These are phyloP conservation scores for Rhagium mordax DNA, from an alignment of 2,888 invertebrate genomes.

Conservation along the genomic window DNA sequence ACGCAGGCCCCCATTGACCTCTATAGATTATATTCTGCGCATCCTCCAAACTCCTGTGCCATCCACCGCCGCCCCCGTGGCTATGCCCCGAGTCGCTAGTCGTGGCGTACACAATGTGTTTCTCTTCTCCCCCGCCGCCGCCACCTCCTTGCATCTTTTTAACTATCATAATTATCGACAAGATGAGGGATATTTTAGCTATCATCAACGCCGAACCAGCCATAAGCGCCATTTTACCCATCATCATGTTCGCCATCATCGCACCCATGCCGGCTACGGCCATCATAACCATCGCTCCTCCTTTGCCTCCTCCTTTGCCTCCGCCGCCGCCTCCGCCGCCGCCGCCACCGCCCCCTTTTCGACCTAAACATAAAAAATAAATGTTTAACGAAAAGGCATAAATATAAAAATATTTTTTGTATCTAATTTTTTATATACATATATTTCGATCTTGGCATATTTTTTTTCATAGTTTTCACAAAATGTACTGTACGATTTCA, in stretches of 20 bases:
- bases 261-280: slow-evolving; percentile 77
- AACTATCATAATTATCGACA: slow-evolving; percentile 76
- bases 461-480: no score
- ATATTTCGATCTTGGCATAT: no score
- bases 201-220: slow-evolving; percentile 79
- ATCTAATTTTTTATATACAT: no score
- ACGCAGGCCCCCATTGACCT: slow-evolving; percentile 69
- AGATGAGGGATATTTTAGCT: slow-evolving; percentile 77
- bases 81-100: slow-evolving; percentile 61
- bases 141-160: slow-evolving; percentile 74
- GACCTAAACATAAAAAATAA: slow-evolving; percentile 65
- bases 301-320: slow-evolving; percentile 62
- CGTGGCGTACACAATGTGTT: slow-evolving; percentile 72
- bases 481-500: no score
- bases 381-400: neutral
- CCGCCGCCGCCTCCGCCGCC: slow-evolving; percentile 50
- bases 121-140: slow-evolving; percentile 70
- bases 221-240: slow-evolving; percentile 79
- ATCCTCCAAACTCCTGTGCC: slow-evolving; percentile 75
- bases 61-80: slow-evolving; percentile 62
- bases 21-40: slow-evolving; percentile 82
- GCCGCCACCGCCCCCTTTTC: slow-evolving; percentile 71
- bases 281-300: slow-evolving; percentile 74
- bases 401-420: no score
- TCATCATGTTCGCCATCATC: slow-evolving; percentile 78